These are phyloP conservation scores for Nyctalus aviator DNA, from an alignment of 2,797 vertebrate species.

Conservation along the genomic window DNA sequence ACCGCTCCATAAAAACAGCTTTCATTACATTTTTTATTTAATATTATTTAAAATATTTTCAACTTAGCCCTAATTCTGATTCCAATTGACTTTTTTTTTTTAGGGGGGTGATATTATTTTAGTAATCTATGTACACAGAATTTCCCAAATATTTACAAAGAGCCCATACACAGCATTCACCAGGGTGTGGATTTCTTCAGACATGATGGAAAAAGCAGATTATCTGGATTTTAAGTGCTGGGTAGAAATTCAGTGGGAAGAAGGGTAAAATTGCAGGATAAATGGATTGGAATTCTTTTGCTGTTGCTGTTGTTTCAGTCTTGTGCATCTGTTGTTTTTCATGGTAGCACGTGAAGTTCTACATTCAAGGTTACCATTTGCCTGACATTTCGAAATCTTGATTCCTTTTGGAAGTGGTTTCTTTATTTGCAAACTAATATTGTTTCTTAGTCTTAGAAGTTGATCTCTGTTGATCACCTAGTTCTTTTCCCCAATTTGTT, in stretches of 20 bases:
- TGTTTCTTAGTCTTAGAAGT: not conserved
- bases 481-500: not conserved
- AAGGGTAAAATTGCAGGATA: not conserved
- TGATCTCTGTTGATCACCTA: not conserved
- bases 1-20: not conserved
- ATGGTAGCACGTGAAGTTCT: not conserved
- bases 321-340: not conserved
- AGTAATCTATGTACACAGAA: not conserved
- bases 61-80: not conserved
- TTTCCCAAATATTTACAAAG: not conserved
- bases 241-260: not conserved
- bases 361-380: not conserved
- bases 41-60: not conserved
- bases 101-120: conserved; percentile 21
- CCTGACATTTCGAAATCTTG: conserved; percentile 16
- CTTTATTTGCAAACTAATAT: conserved; percentile 19
- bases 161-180: not conserved
- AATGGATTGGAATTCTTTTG: not conserved
- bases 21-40: conserved; percentile 36
- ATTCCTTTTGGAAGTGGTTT: conserved; percentile 31
- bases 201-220: not conserved
- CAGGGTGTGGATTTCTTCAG: not conserved
- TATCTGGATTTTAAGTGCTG: not conserved
- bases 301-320: not conserved
- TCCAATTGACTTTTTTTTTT: not conserved